Evolutionary conservation across 2,797 vertebrate species (phyloP).

Genomic region (Vultur gryphus): DNA sequence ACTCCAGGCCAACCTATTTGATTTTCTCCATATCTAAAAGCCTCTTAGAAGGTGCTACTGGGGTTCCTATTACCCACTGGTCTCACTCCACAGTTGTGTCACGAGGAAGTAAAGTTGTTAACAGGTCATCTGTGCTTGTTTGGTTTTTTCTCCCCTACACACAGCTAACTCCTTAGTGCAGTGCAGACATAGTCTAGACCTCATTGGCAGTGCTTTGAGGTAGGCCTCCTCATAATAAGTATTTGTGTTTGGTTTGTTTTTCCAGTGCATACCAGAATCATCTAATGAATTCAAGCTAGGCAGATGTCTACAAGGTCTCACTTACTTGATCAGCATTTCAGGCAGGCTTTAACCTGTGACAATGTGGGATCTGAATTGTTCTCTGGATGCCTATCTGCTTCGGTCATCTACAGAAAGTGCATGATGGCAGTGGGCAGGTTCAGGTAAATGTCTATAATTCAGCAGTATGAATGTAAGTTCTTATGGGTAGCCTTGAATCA

Average conservation of each 20-base stretch:
- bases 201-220: not conserved
- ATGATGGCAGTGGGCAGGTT: not conserved
- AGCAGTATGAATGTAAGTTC: not conserved
- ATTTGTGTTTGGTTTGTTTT: not conserved
- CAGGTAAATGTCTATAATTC: not conserved
- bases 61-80: not conserved
- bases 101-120: not conserved
- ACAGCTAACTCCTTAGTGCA: not conserved
- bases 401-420: not conserved
- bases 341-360: not conserved
- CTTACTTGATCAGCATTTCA: not conserved
- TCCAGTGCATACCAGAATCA: not conserved
- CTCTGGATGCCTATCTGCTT: not conserved
- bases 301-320: not conserved
- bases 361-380: not conserved
- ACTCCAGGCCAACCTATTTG: not conserved
- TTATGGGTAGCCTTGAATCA: not conserved
- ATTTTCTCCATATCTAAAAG: not conserved
- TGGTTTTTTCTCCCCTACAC: not conserved
- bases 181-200: not conserved
- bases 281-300: not conserved
- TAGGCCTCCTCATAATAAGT: not conserved
- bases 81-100: not conserved
- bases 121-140: not conserved
- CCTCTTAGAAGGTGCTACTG: not conserved